Conservation (phyloP, 2,797 vertebrate species). For the Eremophila alpestris region DNA sequence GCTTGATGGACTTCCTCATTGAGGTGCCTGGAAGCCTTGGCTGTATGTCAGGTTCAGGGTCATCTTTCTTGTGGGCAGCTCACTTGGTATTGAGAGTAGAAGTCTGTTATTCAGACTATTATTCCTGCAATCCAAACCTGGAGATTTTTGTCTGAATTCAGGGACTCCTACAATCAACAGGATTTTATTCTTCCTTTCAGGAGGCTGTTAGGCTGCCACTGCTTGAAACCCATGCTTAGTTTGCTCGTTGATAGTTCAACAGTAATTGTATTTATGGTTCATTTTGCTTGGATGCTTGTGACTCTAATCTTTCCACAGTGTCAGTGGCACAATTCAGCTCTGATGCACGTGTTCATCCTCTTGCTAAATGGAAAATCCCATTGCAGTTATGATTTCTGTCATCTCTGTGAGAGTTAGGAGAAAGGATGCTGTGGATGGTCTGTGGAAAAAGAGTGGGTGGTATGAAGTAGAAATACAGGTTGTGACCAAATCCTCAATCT, state of each 20-base stretch:
- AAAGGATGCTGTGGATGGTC: background rate
- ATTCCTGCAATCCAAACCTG: background rate
- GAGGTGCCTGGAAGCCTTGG: background rate
- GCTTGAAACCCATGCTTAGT: background rate
- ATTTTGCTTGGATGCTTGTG: background rate
- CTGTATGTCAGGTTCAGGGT: background rate
- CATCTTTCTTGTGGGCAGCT: background rate
- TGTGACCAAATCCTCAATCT: background rate
- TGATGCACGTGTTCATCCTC: background rate
- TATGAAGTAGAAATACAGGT: background rate
- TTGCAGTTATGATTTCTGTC: background rate
- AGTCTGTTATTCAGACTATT: background rate
- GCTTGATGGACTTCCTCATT: background rate
- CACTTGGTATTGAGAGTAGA: background rate
- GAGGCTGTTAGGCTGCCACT: background rate
- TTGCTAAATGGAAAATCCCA: constrained; percentile 23
- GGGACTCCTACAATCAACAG: background rate
- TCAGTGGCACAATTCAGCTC: background rate
- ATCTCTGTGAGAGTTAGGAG: background rate
- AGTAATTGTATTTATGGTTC: background rate
- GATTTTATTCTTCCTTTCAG: background rate
- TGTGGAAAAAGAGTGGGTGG: background rate
- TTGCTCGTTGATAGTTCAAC: background rate
- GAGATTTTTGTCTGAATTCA: background rate
- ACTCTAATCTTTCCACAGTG: background rate